Base-by-base conservation (phyloP, 2,113 vertebrate genomes). In the Nerophis lumbriciformis region DNA sequence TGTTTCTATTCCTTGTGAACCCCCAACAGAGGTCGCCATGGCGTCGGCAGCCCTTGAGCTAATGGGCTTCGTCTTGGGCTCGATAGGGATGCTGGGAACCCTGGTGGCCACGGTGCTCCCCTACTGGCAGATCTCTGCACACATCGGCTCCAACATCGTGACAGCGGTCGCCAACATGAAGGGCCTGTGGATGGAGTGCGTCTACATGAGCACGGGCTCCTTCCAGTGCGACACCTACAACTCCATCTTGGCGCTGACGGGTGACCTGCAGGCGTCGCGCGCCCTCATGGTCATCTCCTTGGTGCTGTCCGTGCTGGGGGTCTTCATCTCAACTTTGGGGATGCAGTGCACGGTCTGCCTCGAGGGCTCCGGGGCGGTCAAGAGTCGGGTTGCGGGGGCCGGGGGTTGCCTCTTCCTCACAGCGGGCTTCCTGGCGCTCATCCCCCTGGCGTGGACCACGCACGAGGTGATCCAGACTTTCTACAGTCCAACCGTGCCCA, bases 161-260 rank as follows among this genome's bases (percentile, higher is more conserved):
- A 98, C 97, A 0, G 93, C 94, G 0, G 89, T 96, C 35, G 88
- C 82, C 68, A 96, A 91, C 87, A 91, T 92, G 89, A 91, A 93
- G 73, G 97, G 97, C 28, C 90, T 99, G 53, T 98, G 97, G 97
- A 98, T 98, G 95, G 95, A 95, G 66, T 99, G 97, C 0, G 95
- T 96, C 48, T 90, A 91, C 0, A 92, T 95, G 79, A 99, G 96
- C 92, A 99, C 96, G 0, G 96, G 97, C 8, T 91, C 93, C 86
- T 95, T 97, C 51, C 95, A 99, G 66, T 99, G 97, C 0, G 96
- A 99, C 66, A 94, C 95, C 85, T 99, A 96, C 89, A 97, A 90
- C 89, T 97, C 95, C 4, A 89, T 98, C 77, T 90, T 99, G 64
- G 93, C 92, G 19, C 87, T 98, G 65, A 87, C 94, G 0, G 8